Percentiles rank a stretch among this genome's conserved stretches.
Conservation (phyloP, 2,113 vertebrate species). For the Hemiscyllium ocellatum region DNA sequence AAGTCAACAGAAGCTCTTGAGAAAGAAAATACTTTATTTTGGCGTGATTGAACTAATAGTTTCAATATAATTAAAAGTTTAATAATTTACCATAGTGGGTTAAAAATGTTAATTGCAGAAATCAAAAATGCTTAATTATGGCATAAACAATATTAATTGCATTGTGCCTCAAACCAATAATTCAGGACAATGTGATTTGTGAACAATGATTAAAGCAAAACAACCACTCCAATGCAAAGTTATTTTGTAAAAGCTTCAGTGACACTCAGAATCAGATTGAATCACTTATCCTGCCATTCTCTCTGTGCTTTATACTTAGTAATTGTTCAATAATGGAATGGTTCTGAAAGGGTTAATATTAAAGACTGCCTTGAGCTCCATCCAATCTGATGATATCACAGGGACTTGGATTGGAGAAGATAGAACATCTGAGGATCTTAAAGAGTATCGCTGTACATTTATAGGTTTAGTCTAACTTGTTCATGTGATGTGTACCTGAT, state of each 20-base stretch:
- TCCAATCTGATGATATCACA: too few species aligned
- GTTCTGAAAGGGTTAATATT: too few species aligned
- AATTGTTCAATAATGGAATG: not conserved
- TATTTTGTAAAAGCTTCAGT: not conserved
- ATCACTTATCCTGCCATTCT: not conserved
- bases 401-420: too few species aligned
- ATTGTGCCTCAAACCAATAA: not conserved
- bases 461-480: too few species aligned
- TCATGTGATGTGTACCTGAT: too few species aligned
- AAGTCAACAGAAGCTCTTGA: not conserved
- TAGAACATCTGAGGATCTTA: too few species aligned
- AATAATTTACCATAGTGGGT: not conserved
- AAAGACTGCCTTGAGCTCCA: too few species aligned
- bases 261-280: not conserved
- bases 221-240: not conserved
- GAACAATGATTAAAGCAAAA: conserved; percentile 9
- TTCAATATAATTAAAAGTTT: not conserved
- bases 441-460: too few species aligned
- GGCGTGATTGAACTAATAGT: not conserved
- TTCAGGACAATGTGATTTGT: conserved; percentile 11
- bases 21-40: not conserved
- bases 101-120: conserved; percentile 9
- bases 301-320: not conserved
- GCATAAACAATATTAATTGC: not conserved
- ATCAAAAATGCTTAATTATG: not conserved